Conservation (phyloP, 2,797 vertebrate species). For the Cuculus canorus region DNA sequence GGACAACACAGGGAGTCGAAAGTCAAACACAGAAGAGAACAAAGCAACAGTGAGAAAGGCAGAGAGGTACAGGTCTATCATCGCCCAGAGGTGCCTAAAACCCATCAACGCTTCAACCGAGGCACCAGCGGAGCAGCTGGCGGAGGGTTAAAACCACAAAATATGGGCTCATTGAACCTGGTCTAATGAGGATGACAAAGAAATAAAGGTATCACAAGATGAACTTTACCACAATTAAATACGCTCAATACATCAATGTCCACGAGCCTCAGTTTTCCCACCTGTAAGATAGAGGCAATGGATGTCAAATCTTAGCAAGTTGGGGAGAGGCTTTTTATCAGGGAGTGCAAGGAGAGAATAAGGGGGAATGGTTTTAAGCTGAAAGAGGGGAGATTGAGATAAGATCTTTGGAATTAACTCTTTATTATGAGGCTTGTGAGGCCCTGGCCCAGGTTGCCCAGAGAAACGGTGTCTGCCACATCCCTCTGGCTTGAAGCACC, state of each 20-base stretch:
- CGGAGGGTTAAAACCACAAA: neutral
- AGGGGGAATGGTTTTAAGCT: too few species aligned
- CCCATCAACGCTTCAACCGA: accelerated
- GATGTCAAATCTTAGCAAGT: neutral
- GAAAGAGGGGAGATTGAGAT: too few species aligned
- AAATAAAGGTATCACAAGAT: neutral
- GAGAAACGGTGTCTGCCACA: too few species aligned
- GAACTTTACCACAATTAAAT: neutral
- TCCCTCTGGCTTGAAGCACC: too few species aligned
- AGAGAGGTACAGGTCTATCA: neutral
- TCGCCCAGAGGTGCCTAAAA: neutral
- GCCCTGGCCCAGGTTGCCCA: too few species aligned
- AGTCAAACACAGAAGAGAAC: neutral
- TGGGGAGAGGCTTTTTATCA: too few species aligned
- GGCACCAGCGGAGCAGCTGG: neutral
- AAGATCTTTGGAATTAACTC: too few species aligned
- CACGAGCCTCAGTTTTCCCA: neutral
- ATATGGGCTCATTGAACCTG: neutral
- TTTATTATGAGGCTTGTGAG: too few species aligned
- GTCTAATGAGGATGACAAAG: neutral
- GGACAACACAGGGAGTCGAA: slow-evolving; percentile 45
- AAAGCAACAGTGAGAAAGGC: neutral
- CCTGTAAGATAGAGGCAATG: neutral
- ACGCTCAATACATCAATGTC: neutral
- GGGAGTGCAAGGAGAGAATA: too few species aligned